Percentiles rank a stretch among this genome's conserved stretches.
Conservation (phyloP, 2,888 invertebrate genomes). For the Lucinisca nassula region DNA sequence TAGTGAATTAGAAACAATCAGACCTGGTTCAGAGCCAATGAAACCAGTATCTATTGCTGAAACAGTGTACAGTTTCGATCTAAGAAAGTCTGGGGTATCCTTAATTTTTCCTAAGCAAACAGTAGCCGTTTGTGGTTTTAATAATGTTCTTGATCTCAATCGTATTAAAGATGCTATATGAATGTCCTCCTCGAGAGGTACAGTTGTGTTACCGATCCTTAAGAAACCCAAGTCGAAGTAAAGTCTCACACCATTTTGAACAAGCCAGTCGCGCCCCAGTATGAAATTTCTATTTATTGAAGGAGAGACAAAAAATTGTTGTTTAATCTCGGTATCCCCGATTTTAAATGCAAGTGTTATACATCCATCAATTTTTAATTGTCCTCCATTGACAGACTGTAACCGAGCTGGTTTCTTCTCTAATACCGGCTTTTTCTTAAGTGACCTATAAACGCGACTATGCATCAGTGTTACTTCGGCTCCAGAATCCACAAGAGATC, state of each 20-base stretch:
- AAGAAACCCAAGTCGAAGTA: background rate
- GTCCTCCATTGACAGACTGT: background rate
- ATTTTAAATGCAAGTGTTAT: background rate
- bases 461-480: slow-evolving; percentile 44
- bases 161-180: slow-evolving; percentile 25
- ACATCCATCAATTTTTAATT: background rate
- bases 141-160: background rate
- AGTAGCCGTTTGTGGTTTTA: background rate
- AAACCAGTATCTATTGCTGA: background rate
- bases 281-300: slow-evolving; percentile 30
- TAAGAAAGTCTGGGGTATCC: background rate
- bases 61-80: background rate
- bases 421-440: background rate
- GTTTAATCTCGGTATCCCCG: background rate
- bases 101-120: background rate
- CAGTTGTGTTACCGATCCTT: background rate
- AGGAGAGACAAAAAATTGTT: slow-evolving; percentile 1
- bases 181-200: slow-evolving; percentile 30
- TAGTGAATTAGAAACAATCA: background rate
- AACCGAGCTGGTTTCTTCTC: background rate
- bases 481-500: slow-evolving; percentile 28
- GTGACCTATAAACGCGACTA: slow-evolving; percentile 33
- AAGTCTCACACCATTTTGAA: background rate
- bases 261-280: slow-evolving; percentile 14
- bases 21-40: background rate